Evolutionary conservation across 2,797 vertebrate genomes (phyloP), one percentile per base, ranked within the genome.

Genomic region (Lutjanus argentimaculatus): DNA sequence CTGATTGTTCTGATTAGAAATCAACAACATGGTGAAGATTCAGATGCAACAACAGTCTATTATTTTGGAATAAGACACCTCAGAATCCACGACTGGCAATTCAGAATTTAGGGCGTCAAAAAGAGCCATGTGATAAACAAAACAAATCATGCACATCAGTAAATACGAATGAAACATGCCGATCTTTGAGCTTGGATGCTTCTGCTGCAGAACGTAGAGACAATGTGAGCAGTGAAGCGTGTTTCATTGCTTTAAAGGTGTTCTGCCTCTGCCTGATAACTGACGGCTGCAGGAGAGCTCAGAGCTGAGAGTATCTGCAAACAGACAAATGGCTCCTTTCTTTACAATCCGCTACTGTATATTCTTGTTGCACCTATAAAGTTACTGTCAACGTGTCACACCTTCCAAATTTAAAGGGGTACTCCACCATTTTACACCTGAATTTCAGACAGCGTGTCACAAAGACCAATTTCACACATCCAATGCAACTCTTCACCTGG

Each of bases 251-350:
- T 30, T 30, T 30, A 1, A 10, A 59, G 25, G 15, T 46, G 2
- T 45, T 61, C 3, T 14, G 59, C 43, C 43, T 67, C 42, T 53
- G 42, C 17, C 22, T 58, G 53, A n/a, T 45, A 72, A 69, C 65
- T 43, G 25, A 30, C 4, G 25, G 25, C 25, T 30, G 25, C 25
- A 30, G 25, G 25, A 30, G 25, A 30, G 25, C 25, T 30, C 25
- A 30, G 25, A 4, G 25, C 25, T 30, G 25, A 30, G 25, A 4
- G 25, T 30, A 30, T 30, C 25, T 30, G 58, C 55, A 55, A 45
- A 30, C 51, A 68, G 48, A 65, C 17, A 68, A 36, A 49, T 14
- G 8, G 25, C 8, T 55, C 1, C 19, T 59, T 66, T 66, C 25
- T 66, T 51, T 11, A n/a, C 5, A 64, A 15, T 14, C 16, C 30